Conservation (phyloP, 2,888 invertebrate genomes). For the Leucophora obtusa region DNA sequence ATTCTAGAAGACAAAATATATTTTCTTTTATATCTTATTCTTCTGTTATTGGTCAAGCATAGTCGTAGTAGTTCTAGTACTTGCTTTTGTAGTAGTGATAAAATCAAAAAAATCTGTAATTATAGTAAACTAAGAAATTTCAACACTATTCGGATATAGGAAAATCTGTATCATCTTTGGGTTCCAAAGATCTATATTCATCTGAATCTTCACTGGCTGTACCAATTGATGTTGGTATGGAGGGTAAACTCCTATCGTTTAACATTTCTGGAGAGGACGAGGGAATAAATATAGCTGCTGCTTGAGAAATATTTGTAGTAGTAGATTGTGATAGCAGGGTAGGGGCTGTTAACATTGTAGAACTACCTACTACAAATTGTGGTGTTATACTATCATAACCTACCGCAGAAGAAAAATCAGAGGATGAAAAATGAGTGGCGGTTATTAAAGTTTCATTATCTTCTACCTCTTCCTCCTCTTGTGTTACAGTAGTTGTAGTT, state of each 20-base stretch:
- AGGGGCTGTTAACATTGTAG: conserved; percentile 59
- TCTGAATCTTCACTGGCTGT: conserved; percentile 77
- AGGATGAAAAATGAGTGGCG: neutral
- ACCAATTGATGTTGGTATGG: conserved; percentile 68
- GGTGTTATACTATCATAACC: conserved; percentile 16
- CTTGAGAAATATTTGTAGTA: conserved; percentile 34
- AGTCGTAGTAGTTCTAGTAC: conserved; percentile 12
- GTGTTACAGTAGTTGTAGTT: conserved; percentile 27
- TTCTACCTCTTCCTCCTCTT: neutral
- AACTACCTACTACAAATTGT: conserved; percentile 49
- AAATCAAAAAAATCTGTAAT: conserved; percentile 26
- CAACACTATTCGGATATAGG: conserved; percentile 73
- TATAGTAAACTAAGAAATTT: conserved; percentile 29
- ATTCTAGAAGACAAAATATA: conserved; percentile 6
- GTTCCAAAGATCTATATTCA: conserved; percentile 78
- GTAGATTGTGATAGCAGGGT: conserved; percentile 44
- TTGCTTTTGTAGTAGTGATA: conserved; percentile 26
- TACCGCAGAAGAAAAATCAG: conserved; percentile 8
- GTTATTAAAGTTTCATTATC: conserved; percentile 19
- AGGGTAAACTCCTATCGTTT: conserved; percentile 60
- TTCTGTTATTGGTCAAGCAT: conserved; percentile 49
- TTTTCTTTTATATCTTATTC: neutral
- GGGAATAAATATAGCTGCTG: conserved; percentile 43
- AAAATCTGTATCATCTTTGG: conserved; percentile 76
- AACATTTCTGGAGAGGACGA: conserved; percentile 34